Percentiles rank a stretch among this genome's conserved stretches.
Conservation (phyloP, 2,113 vertebrate species). For the Rhodinocichla rosea region DNA sequence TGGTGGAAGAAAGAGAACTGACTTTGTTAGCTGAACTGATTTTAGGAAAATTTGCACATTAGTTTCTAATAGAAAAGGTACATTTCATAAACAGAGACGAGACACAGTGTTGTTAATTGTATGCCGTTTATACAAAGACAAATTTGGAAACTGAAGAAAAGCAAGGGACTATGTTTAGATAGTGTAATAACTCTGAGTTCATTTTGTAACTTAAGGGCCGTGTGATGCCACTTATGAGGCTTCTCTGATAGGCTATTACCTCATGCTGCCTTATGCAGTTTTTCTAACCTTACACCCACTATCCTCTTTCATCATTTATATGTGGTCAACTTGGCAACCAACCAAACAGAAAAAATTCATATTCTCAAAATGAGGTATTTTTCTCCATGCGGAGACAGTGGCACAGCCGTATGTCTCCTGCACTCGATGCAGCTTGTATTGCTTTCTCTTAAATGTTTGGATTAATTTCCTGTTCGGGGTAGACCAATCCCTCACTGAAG, state of each 20-base stretch:
- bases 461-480: slow-evolving; percentile 20
- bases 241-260: neutral
- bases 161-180: neutral
- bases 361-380: neutral
- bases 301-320: neutral
- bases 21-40: neutral
- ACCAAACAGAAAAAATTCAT: neutral
- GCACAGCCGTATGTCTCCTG: neutral
- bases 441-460: slow-evolving; percentile 25
- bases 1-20: neutral
- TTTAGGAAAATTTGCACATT: neutral
- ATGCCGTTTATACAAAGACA: neutral
- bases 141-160: neutral
- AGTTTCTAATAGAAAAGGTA: neutral
- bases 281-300: neutral
- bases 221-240: neutral
- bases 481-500: neutral
- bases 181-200: neutral
- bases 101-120: neutral
- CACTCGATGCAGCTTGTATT: neutral
- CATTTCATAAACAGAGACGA: neutral
- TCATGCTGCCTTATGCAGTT: neutral
- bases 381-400: neutral
- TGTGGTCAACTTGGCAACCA: neutral
- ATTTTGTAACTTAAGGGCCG: neutral